Base-by-base conservation (phyloP, 1,140 invertebrate genomes). In the Drosophila athabasca region DNA sequence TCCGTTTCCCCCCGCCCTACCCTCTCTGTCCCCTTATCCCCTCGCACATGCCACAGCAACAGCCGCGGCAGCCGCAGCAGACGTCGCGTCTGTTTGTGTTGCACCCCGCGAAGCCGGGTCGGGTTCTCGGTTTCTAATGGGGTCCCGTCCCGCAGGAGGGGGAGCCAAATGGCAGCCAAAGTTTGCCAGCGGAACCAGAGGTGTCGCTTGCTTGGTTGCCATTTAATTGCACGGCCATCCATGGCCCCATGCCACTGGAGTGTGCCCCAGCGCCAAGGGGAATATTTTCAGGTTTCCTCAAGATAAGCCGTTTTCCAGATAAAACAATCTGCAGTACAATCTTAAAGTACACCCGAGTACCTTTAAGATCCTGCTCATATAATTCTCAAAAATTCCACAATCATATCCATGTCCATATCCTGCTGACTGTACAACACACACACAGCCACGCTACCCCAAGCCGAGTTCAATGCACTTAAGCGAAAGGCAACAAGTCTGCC, bases 41-140 rank as follows among this genome's bases (percentile, higher is more conserved):
- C 35, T 5, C 35, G 35, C 17, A 26, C 11, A 50, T 46, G 44
- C 48, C 48, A 19, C 35, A 39, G 11, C 48, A 50, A 50, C 15
- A 45, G 15, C 31, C 31, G 31, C 31, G 50, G 78, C 60, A 81
- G 78, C 35, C 35, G 35, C 35, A 53, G 78, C 60, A 81, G 78
- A 85, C 75, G 58, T 9, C 24, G 46, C 79, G 78, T 87, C 82
- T 87, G 62, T 71, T 64, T 60, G 43, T 50, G 57, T 60, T 68
- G 72, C 78, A 81, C 79, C 78, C 73, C 79, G 70, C 79, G 75
- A 82, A 79, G 61, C 55, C 53, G 22, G 26, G 19, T 50, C 43
- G 44, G 26, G 35, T 45, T 29, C 71, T 59, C 62, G 49, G 17
- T 74, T 75, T 75, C 72, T 74, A 75, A 75, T 74, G 60, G 41